phyloP scores from a whole-genome alignment of 2,113 vertebrate species.

The Hydropotes inermis region DNA sequence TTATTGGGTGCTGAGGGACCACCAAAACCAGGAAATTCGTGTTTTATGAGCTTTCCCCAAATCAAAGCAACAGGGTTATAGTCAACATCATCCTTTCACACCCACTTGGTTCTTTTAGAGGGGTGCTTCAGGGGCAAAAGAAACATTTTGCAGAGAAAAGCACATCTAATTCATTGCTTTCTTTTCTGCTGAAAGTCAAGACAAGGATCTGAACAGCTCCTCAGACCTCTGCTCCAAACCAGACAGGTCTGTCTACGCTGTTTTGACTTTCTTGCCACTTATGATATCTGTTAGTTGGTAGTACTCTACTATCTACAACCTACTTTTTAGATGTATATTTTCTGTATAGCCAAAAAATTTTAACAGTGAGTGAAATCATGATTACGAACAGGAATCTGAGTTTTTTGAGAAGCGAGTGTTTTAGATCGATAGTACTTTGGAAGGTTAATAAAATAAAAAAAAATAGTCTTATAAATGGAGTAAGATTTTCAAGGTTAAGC shows the following conservation, averaged over 20 bases:
- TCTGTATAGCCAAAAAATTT: not conserved
- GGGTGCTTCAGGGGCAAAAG: not conserved
- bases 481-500: not conserved
- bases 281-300: not conserved
- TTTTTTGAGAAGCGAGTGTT: not conserved
- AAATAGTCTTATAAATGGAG: not conserved
- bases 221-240: not conserved
- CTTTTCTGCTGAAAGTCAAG: conserved; percentile 57
- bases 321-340: not conserved
- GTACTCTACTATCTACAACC: not conserved
- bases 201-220: not conserved
- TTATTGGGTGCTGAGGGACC: conserved; percentile 75
- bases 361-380: not conserved
- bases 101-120: conserved; percentile 22
- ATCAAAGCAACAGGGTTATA: conserved; percentile 69
- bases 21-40: conserved; percentile 78
- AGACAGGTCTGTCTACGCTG: not conserved
- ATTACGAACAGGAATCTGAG: not conserved
- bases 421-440: not conserved
- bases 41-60: conserved; percentile 77
- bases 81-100: conserved; percentile 60
- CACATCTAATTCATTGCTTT: conserved; percentile 42
- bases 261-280: not conserved
- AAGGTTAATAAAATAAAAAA: not conserved
- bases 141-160: conserved; percentile 49